Evolutionary conservation across 2,797 vertebrate species (phyloP).

Genomic region (Notoglanidium macrostoma): DNA sequence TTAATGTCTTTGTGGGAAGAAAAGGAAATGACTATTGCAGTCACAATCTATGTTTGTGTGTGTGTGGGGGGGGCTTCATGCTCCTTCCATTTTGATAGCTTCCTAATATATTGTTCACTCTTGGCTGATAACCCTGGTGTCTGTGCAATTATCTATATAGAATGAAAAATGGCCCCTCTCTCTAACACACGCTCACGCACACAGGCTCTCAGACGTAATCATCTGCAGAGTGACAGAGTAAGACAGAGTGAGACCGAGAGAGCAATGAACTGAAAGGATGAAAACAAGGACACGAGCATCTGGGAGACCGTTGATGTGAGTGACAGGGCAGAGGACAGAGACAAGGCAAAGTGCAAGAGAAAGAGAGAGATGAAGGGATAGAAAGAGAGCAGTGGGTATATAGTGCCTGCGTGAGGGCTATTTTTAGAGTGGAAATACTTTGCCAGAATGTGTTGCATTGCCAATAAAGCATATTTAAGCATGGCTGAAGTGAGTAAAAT

Average conservation of each 20-base stretch:
- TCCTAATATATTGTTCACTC: constrained; percentile 29
- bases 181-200: background rate
- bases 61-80: background rate
- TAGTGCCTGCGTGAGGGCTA: constrained; percentile 31
- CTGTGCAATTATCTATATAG: constrained; percentile 27
- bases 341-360: constrained; percentile 24
- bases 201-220: constrained; percentile 3
- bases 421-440: constrained; percentile 54
- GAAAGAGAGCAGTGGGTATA: constrained; percentile 30
- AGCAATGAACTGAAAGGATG: constrained; percentile 2
- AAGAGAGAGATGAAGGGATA: constrained; percentile 21
- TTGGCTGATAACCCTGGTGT: constrained; percentile 36
- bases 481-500: constrained; percentile 44
- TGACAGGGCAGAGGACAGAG: constrained; percentile 18
- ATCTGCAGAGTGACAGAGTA: constrained; percentile 22
- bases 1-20: background rate
- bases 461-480: constrained; percentile 57
- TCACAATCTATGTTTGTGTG: background rate
- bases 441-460: constrained; percentile 50
- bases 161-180: constrained; percentile 24
- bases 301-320: constrained; percentile 21
- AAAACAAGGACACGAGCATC: constrained; percentile 17
- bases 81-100: constrained; percentile 1
- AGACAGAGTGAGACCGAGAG: constrained; percentile 24
- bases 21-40: background rate